These are phyloP conservation scores for Emys orbicularis DNA, from an alignment of 2,797 vertebrate species.

Conservation along the genomic window DNA sequence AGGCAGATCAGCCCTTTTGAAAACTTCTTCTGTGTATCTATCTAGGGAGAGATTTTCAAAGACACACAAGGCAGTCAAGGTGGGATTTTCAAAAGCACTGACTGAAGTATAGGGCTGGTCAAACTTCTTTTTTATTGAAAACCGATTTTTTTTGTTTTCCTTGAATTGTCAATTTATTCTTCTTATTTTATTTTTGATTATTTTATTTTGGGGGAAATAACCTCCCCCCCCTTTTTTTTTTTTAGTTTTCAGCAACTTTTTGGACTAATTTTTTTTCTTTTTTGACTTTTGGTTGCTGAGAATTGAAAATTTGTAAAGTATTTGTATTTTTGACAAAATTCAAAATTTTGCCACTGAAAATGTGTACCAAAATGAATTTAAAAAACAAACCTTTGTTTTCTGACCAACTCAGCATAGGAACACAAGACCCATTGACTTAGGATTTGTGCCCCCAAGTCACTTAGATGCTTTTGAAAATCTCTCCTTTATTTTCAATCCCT, in stretches of 20 bases:
- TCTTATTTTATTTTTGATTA: too few species aligned
- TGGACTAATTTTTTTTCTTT: not conserved
- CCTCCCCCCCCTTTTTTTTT: too few species aligned
- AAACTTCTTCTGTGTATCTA: not conserved
- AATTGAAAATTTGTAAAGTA: not conserved
- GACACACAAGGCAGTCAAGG: not conserved
- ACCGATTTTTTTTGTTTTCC: rapidly evolving
- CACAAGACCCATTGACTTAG: not conserved
- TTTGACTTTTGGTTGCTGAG: not conserved
- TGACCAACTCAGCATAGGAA: not conserved
- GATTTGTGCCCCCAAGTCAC: not conserved
- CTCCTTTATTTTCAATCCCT: not conserved
- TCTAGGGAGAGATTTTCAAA: not conserved
- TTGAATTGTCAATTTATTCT: not conserved
- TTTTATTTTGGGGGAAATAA: not conserved
- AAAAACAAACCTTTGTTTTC: not conserved
- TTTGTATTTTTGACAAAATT: not conserved
- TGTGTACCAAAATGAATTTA: not conserved
- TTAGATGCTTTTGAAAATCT: not conserved
- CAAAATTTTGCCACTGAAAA: not conserved
- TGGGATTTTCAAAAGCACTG: not conserved
- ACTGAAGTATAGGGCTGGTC: not conserved
- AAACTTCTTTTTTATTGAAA: not conserved
- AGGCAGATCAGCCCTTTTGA: not conserved
- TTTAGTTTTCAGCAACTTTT: not conserved